phyloP scores from a whole-genome alignment of 1,140 invertebrate genomes.

The Chrysomallon squamiferum region DNA sequence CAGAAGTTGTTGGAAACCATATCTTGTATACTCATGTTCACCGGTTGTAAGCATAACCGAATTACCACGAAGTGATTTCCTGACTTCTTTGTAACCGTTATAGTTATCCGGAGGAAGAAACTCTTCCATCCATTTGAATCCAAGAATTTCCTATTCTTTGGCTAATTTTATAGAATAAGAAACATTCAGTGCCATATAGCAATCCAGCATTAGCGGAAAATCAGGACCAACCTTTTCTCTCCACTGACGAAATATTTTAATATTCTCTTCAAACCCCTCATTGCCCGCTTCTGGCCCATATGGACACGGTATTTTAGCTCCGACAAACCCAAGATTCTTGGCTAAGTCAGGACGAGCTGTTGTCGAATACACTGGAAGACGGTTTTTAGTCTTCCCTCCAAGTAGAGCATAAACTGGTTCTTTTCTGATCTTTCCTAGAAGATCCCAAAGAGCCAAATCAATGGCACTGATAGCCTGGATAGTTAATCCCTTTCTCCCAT shows the following conservation, averaged over 20 bases:
- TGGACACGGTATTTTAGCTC: slow-evolving; percentile 51
- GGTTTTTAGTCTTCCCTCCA: slow-evolving; percentile 55
- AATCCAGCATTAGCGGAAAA: slow-evolving; percentile 53
- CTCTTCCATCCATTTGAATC: slow-evolving; percentile 59
- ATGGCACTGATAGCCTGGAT: slow-evolving; percentile 56
- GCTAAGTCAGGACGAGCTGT: slow-evolving; percentile 51
- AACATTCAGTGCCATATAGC: slow-evolving; percentile 55
- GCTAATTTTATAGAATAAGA: slow-evolving; percentile 50
- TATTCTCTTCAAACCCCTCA: slow-evolving; percentile 51
- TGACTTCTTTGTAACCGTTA: slow-evolving; percentile 48
- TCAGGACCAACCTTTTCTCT: slow-evolving; percentile 51
- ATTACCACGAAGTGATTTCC: slow-evolving; percentile 40
- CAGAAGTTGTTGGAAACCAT: slow-evolving; percentile 52
- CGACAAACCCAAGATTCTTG: slow-evolving; percentile 54
- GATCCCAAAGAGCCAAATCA: slow-evolving; percentile 56
- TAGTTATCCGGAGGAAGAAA: slow-evolving; percentile 55
- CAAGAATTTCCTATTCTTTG: slow-evolving; percentile 42
- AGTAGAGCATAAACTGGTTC: slow-evolving; percentile 53
- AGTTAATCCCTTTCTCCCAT: slow-evolving; percentile 54
- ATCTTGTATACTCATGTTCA: slow-evolving; percentile 57
- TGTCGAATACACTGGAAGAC: slow-evolving; percentile 54
- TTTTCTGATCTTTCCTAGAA: slow-evolving; percentile 48
- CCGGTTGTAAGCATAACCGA: slow-evolving; percentile 51
- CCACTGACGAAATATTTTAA: slow-evolving; percentile 49
- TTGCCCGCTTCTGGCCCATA: slow-evolving; percentile 53